Evolutionary conservation across 2,113 vertebrate genomes (phyloP), one percentile per base, ranked within the genome.

Genomic region (Anolis sagrei): DNA sequence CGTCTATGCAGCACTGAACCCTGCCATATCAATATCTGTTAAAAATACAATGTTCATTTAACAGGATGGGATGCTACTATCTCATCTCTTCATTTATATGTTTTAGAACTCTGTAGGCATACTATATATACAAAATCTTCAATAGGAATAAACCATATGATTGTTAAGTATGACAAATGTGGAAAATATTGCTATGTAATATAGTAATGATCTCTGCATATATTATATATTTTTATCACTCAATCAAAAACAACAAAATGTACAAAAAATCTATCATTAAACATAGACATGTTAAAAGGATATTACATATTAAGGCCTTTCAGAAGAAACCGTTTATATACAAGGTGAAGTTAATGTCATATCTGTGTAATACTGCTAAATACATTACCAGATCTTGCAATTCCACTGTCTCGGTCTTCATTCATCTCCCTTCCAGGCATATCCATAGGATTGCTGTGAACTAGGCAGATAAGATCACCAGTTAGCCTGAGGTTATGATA

Each of bases 371-470:
- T 51, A 0, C 7, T 32, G 21, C 89, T 93, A 84, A 93, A 91
- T 11, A 83, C 1, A 4, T 95, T 97, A 99, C 99, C 99, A 95
- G 98, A 99, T 92, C 99, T 96, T 68, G 99, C 98, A 92, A 99
- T 99, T 76, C 99, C 98, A 49, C 98, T 99, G 96, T 99, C 99
- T 94, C 98, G 94, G 94, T 99, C 99, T 69, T 99, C 98, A 66
- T 96, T 95, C 70, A 96, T 94, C 81, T 98, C 97, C 93, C 98
- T 95, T 86, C 98, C 97, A 64, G 99, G 99, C 99, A 99, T 99
- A 96, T 99, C 99, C 98, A 99, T 99, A 48, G 99, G 98, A 90
- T 99, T 99, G 95, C 98, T 99, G 86, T 99, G 98, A 93, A 98
- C 99, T 99, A 95, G 64, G 93, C 94, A 94, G 92, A 48, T 94